phyloP scores from a whole-genome alignment of 2,888 invertebrate genomes.

The Celastrina argiolus region DNA sequence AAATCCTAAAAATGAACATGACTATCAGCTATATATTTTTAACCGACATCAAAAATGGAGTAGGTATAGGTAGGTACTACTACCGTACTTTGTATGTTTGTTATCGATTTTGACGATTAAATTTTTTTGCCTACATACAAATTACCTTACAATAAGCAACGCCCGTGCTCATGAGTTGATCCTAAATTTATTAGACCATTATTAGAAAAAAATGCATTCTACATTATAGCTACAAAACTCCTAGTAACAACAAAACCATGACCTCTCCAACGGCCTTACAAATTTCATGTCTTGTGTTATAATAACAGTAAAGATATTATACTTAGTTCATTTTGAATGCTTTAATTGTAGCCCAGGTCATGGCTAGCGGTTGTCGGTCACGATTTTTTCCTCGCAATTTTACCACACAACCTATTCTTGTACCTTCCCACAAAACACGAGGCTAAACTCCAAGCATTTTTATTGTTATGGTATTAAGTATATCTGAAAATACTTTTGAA shows the following conservation, averaged over 20 bases:
- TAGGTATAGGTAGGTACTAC: no score
- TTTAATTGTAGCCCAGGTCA: slow-evolving; percentile 32
- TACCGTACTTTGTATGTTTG: no score
- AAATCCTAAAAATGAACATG: no score
- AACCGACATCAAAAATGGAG: no score
- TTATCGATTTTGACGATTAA: no score
- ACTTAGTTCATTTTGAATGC: slow-evolving; percentile 12
- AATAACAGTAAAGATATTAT: neutral
- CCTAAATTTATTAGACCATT: no score
- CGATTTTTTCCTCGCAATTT: slow-evolving; percentile 32
- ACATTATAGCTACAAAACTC: neutral
- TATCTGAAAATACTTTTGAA: neutral
- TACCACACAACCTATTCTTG: slow-evolving; percentile 25
- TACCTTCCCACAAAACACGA: slow-evolving; percentile 35
- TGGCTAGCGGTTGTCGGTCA: slow-evolving; percentile 38
- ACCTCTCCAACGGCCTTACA: neutral
- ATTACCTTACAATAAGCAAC: no score
- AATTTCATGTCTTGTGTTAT: neutral
- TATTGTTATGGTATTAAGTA: neutral
- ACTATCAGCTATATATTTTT: no score
- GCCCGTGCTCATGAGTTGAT: no score
- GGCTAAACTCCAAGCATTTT: slow-evolving; percentile 24
- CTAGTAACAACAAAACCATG: neutral
- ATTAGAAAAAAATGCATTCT: neutral
- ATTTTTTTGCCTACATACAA: no score